Conservation (phyloP, 1,140 invertebrate genomes). For the Thaumetopoea pityocampa region DNA sequence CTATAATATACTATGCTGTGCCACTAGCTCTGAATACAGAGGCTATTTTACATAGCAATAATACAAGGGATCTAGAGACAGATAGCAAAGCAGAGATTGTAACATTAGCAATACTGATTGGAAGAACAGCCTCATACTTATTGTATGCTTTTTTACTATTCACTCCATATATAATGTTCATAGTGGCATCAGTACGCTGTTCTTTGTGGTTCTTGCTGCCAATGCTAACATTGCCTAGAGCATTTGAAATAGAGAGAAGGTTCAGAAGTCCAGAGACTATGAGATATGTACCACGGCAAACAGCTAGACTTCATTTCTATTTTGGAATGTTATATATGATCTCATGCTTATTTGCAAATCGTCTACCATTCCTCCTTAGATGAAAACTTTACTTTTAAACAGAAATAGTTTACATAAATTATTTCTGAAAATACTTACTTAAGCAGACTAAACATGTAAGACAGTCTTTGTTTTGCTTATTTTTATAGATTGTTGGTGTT, state of each 20-base stretch:
- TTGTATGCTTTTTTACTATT: slow-evolving; percentile 94
- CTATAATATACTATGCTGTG: slow-evolving; percentile 93
- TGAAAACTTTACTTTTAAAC: slow-evolving; percentile 18
- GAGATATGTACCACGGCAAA: slow-evolving; percentile 88
- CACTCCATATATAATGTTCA: slow-evolving; percentile 92
- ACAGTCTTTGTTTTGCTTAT: too few species aligned
- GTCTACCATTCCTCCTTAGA: slow-evolving; percentile 74
- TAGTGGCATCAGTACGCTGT: slow-evolving; percentile 88
- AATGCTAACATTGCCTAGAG: slow-evolving; percentile 88
- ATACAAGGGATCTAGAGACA: slow-evolving; percentile 91
- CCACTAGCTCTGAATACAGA: slow-evolving; percentile 96
- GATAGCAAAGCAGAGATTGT: slow-evolving; percentile 92
- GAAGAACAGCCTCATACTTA: slow-evolving; percentile 92
- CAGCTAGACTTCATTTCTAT: slow-evolving; percentile 93
- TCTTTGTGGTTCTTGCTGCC: slow-evolving; percentile 93
- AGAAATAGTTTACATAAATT: too few species aligned
- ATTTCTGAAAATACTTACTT: too few species aligned
- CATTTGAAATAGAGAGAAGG: slow-evolving; percentile 93
- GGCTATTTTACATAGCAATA: slow-evolving; percentile 96
- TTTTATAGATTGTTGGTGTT: too few species aligned
- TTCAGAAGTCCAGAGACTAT: slow-evolving; percentile 88
- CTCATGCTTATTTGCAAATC: slow-evolving; percentile 81
- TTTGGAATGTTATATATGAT: slow-evolving; percentile 93
- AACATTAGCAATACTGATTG: slow-evolving; percentile 95
- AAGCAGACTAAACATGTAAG: too few species aligned